These are phyloP conservation scores for Apamea epomidion DNA, from an alignment of 2,888 invertebrate species.

Conservation along the genomic window DNA sequence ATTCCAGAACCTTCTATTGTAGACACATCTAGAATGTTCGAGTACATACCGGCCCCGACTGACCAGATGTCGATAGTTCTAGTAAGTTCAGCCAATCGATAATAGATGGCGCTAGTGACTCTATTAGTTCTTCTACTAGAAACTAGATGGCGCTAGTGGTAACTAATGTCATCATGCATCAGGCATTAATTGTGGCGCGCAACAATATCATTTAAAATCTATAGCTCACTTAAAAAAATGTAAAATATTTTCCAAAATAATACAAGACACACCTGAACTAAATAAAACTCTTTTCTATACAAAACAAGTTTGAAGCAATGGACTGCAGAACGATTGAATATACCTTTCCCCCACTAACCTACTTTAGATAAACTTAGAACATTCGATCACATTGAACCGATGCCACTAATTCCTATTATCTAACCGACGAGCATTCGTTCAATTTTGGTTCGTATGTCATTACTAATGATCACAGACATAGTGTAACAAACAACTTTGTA, in stretches of 20 bases:
- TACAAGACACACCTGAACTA: neutral
- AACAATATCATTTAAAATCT: no score
- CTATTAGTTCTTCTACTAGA: no score
- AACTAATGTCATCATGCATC: no score
- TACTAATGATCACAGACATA: neutral
- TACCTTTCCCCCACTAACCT: conserved; percentile 36
- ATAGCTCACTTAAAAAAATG: no score
- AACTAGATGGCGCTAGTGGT: no score
- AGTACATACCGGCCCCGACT: no score
- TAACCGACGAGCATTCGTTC: neutral
- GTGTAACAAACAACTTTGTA: neutral
- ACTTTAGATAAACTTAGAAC: conserved; percentile 32
- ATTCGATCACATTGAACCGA: conserved; percentile 20
- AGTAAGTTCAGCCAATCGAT: no score
- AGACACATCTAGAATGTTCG: no score
- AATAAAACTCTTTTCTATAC: neutral
- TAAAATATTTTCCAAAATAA: neutral
- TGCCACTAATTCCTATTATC: conserved; percentile 5
- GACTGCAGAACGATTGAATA: conserved; percentile 9
- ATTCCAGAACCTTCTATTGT: no score
- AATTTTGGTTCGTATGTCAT: neutral
- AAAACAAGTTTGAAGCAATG: conserved; percentile 2
- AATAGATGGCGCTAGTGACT: no score
- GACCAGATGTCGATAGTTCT: no score
- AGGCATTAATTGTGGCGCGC: no score